A percentile compares a stretch with the other conserved stretches of the same genome.
These are phyloP conservation scores for Trachelus iudaicus DNA, from an alignment of 2,888 invertebrate species.

Conservation along the genomic window DNA sequence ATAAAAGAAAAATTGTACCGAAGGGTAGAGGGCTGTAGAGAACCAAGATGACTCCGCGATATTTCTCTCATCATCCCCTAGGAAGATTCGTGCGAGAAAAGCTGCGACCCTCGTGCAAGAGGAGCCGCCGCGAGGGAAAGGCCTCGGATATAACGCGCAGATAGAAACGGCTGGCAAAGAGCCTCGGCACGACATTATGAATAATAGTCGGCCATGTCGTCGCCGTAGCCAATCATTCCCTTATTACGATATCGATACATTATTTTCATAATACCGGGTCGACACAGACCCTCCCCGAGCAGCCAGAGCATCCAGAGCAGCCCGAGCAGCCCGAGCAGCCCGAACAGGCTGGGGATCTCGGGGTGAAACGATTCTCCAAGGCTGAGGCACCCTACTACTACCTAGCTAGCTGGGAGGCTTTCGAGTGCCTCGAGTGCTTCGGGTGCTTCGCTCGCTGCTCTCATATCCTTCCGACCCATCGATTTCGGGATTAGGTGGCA, in stretches of 20 bases:
- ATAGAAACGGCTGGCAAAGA: conserved; percentile 37
- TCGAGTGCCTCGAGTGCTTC: too few relatives aligned
- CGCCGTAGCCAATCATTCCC: conserved; percentile 62
- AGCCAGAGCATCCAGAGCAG: too few relatives aligned
- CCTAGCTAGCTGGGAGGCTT: too few relatives aligned
- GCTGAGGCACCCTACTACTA: too few relatives aligned
- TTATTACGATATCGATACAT: conserved; percentile 65
- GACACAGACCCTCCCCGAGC: neutral
- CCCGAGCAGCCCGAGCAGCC: too few relatives aligned
- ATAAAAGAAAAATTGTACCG: neutral
- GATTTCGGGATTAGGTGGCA: conserved; percentile 62
- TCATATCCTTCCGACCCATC: conserved; percentile 46
- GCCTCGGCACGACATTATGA: conserved; percentile 47
- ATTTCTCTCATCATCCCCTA: too few relatives aligned
- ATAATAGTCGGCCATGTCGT: conserved; percentile 53
- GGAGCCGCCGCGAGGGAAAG: too few relatives aligned
- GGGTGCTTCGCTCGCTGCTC: conserved; percentile 33
- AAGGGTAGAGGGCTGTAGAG: neutral
- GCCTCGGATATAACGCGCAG: too few relatives aligned
- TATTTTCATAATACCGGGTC: conserved; percentile 47
- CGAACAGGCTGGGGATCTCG: too few relatives aligned
- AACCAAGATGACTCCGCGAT: too few relatives aligned
- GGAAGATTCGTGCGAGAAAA: too few relatives aligned
- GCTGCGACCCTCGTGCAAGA: too few relatives aligned
- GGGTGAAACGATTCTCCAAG: neutral